A percentile compares a stretch with the other conserved stretches of the same genome.
Conservation (phyloP, 2,113 vertebrate species). For the Tragulus kanchil region DNA sequence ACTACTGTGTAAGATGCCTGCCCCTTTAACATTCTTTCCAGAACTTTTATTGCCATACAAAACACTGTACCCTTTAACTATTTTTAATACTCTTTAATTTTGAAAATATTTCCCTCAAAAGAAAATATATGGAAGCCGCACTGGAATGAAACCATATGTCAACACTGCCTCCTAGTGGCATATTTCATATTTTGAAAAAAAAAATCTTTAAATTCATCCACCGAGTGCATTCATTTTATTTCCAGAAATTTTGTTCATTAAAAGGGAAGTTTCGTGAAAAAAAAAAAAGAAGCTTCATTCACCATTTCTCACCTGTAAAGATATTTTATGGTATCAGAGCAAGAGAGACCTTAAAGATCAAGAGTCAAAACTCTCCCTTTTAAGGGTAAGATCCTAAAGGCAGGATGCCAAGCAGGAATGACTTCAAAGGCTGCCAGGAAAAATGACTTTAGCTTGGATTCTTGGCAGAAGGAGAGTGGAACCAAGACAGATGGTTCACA, state of each 20-base stretch:
- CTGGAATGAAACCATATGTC: conserved; percentile 44
- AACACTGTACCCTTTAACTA: background rate
- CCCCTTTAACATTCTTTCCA: background rate
- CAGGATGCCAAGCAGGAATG: background rate
- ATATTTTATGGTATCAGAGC: background rate
- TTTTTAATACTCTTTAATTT: conserved; percentile 11
- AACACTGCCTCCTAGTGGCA: conserved; percentile 69
- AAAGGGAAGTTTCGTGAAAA: background rate
- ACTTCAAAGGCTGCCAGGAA: background rate
- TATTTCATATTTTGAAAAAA: conserved; percentile 18
- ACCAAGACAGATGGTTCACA: background rate
- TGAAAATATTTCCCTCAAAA: background rate
- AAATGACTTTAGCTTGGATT: conserved; percentile 15
- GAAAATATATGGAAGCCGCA: background rate
- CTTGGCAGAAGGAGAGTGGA: background rate
- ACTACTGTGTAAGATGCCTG: background rate
- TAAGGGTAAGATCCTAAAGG: conserved; percentile 35
- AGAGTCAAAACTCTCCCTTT: conserved; percentile 38
- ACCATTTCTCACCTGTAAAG: background rate
- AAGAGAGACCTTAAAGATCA: background rate
- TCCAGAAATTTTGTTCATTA: conserved; percentile 49
- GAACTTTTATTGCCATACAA: conserved; percentile 11
- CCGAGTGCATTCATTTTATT: background rate
- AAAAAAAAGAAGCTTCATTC: background rate
- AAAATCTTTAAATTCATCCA: background rate